Evolutionary conservation across 2,797 vertebrate genomes (phyloP).

Genomic region (Typhlichthys subterraneus): DNA sequence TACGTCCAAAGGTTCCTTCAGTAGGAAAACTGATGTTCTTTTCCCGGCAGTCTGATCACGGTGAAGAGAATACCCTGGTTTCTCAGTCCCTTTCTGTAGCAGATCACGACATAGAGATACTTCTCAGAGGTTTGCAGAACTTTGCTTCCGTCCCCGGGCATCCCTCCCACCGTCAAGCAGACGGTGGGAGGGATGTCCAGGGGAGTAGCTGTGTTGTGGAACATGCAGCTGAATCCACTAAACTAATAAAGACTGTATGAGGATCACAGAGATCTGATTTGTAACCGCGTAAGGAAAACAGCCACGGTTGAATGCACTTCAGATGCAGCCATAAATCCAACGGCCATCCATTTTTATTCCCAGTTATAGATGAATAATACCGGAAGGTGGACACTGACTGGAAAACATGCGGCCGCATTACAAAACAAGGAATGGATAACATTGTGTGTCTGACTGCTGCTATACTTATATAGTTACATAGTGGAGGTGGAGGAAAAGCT

Average conservation of each 20-base stretch:
- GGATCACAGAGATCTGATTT: constrained; percentile 47
- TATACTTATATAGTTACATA: neutral
- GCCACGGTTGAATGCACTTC: constrained; percentile 37
- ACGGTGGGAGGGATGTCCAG: constrained; percentile 52
- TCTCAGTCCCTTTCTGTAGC: neutral
- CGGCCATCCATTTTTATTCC: constrained; percentile 18
- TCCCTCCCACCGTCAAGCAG: constrained; percentile 58
- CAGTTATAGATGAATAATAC: neutral
- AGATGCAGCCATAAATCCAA: constrained; percentile 26
- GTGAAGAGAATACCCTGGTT: constrained; percentile 24
- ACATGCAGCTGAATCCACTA: constrained; percentile 46
- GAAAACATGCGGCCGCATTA: constrained; percentile 23
- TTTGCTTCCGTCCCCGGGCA: constrained; percentile 27
- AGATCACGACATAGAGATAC: constrained; percentile 21
- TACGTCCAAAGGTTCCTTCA: too few relatives aligned
- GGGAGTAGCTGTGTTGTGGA: constrained; percentile 52
- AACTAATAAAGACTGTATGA: constrained; percentile 32
- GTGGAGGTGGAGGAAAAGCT: constrained; percentile 12
- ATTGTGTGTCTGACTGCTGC: constrained; percentile 4
- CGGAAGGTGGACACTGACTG: constrained; percentile 3
- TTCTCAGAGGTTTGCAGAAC: constrained; percentile 30
- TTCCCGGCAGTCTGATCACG: constrained; percentile 33
- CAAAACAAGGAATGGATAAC: neutral
- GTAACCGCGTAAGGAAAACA: constrained; percentile 42
- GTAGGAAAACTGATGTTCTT: constrained; percentile 24